These are phyloP conservation scores for Hyperopisus bebe DNA, from an alignment of 2,113 vertebrate species.

Conservation along the genomic window DNA sequence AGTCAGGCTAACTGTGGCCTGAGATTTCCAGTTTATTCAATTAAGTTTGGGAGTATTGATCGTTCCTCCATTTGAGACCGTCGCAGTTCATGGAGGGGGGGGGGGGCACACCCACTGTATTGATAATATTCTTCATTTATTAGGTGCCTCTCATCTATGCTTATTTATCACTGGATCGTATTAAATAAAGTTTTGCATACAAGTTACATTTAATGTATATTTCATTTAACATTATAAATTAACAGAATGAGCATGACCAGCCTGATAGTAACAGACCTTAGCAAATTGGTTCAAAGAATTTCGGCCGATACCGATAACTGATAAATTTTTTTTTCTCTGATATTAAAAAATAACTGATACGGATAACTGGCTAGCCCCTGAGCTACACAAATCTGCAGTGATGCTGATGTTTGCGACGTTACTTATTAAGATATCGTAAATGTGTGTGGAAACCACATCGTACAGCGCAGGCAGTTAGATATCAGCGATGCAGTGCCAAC, in stretches of 20 bases:
- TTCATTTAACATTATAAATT: not conserved
- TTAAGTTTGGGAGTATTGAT: slow-evolving; percentile 24
- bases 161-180: not conserved
- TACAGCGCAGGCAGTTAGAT: not conserved
- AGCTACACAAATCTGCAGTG: not conserved
- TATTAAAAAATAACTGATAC: not conserved
- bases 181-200: not conserved
- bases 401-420: not conserved
- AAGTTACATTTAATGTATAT: not conserved
- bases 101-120: not conserved
- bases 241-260: not conserved
- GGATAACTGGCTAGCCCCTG: not conserved
- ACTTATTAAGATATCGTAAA: not conserved
- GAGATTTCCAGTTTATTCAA: slow-evolving; percentile 25
- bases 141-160: not conserved
- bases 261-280: not conserved
- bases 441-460: not conserved
- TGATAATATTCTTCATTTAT: not conserved
- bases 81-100: not conserved
- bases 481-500: not conserved
- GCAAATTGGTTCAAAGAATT: not conserved
- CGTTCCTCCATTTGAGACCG: not conserved
- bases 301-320: not conserved
- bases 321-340: not conserved
- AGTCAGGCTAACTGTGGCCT: slow-evolving; percentile 7